Base-by-base conservation (phyloP, 35 echinoderm and acorn worm species). In the Anneissia japonica region DNA sequence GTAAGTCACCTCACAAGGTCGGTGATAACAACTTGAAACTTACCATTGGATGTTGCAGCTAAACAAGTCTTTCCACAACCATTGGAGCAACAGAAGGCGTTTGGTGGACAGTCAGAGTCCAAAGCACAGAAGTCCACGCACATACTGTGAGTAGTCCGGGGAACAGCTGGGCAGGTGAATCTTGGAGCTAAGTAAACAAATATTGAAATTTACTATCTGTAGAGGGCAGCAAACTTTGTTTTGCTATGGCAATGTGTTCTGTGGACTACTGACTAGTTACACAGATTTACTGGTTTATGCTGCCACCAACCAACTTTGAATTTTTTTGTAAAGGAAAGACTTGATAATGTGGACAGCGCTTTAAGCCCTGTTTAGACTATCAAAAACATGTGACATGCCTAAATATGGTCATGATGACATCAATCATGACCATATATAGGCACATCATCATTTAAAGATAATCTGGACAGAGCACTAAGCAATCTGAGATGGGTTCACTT, bases 61-160 rank as follows among this genome's bases (percentile, higher is more conserved):
- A 81, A 30, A 81, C 79, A 81, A 10, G 79, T 40, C 79, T 81
- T 81, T 2, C 79, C 79, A 81, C 79, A 81, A 16, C 79, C 79
- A 81, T 81, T 81, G 3, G 79, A 81, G 37, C 79, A 81, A 28
- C 79, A 81, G 79, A 39, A 39, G 7, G 79, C 35, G 23, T 32
- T 32, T 12, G 79, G 23, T 37, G 79, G 79, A 40, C 79, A 81
- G 9, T 81, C 79, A 6, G 37, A 30, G 30, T 81, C 79, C 35
- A 30, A 26, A 14, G 2, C 4, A 40, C 79, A 81, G 79, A 81
- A 81, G 79, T 81, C 28, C 0, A 81, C 79, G 40, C 79, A 81
- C 79, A 81, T 81, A 32, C 79, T 39, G 36, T 38, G n/a, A 19
- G 79, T 81, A n/a, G 35, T 39, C 5, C 38, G 38, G 14, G 35